A percentile compares a stretch with the other conserved stretches of the same genome.
Evolutionary conservation across 1,140 invertebrate species (phyloP).

Genomic region (Eciton burchellii): DNA sequence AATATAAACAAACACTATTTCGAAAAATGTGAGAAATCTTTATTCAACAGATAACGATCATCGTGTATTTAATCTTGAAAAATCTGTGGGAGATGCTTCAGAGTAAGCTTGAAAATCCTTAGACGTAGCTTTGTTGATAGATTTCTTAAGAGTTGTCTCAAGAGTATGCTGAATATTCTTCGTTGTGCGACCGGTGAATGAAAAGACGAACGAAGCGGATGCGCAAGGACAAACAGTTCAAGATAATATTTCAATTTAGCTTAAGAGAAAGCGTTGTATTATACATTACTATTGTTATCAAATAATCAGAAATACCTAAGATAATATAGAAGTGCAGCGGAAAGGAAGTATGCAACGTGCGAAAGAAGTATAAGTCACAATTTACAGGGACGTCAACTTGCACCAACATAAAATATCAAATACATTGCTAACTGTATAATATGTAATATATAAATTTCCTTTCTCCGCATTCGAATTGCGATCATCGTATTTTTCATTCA

Average conservation of each 20-base stretch:
- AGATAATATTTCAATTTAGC: conserved; percentile 47
- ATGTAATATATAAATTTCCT: conserved; percentile 22
- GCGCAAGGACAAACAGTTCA: neutral
- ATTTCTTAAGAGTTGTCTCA: conserved; percentile 8
- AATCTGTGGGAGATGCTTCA: neutral
- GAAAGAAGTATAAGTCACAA: conserved; percentile 19
- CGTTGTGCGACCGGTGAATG: neutral
- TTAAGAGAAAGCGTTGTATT: conserved; percentile 46
- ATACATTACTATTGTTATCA: conserved; percentile 49
- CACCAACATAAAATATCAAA: conserved; percentile 7
- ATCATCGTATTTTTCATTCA: conserved; percentile 25
- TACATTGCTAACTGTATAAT: neutral
- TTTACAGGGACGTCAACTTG: neutral
- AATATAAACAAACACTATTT: neutral
- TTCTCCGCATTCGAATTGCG: conserved; percentile 7
- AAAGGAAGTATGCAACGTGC: conserved; percentile 17
- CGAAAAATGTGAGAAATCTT: too few relatives aligned
- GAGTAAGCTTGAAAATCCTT: neutral
- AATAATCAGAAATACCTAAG: conserved; percentile 40
- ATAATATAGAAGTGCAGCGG: conserved; percentile 8
- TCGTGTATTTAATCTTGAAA: neutral
- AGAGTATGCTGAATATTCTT: conserved; percentile 19
- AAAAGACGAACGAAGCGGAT: conserved; percentile 13
- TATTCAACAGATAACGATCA: neutral
- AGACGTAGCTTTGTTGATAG: conserved; percentile 5